Conservation (phyloP, 92 coral and sea anemone species). For the Plumapathes pennacea region DNA sequence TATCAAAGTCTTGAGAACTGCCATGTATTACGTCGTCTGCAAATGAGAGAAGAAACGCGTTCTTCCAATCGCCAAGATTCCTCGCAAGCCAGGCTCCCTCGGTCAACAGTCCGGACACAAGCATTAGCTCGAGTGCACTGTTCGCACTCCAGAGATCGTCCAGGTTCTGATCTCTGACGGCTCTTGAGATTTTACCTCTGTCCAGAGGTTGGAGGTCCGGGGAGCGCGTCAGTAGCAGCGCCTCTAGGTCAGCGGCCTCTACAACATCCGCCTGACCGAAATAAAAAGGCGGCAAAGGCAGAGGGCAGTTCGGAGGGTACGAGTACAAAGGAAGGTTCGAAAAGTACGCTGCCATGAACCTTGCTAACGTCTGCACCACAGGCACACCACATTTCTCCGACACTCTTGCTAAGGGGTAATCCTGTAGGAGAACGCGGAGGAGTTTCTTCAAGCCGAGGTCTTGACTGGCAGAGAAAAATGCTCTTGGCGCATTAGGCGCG, state of each 20-base stretch:
- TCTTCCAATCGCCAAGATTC: conserved; percentile 96
- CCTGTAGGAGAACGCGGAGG: conserved; percentile 54
- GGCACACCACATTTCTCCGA: conserved; percentile 68
- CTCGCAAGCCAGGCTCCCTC: conserved; percentile 88
- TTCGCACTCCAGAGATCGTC: conserved; percentile 90
- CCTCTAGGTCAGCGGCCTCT: conserved; percentile 14
- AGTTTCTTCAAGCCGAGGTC: conserved; percentile 46
- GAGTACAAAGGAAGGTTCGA: conserved; percentile 78
- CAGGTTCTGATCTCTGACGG: conserved; percentile 77
- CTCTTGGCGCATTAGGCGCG: conserved; percentile 35
- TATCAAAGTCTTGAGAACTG: conserved; percentile 4
- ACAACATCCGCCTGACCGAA: conserved; percentile 4
- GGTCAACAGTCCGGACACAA: conserved; percentile 78
- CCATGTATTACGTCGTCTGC: conserved; percentile 13
- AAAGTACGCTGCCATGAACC: conserved; percentile 94
- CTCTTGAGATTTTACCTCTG: conserved; percentile 62
- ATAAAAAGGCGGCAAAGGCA: conserved; percentile 64
- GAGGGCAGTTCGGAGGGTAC: conserved; percentile 72
- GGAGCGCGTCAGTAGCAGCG: conserved; percentile 23
- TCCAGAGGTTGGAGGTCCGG: conserved; percentile 53
- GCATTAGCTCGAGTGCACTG: conserved; percentile 77
- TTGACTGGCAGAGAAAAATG: conserved; percentile 41
- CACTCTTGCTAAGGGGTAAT: conserved; percentile 80
- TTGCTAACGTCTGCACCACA: conserved; percentile 80
- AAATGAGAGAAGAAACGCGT: conserved; percentile 80